A percentile compares a stretch with the other conserved stretches of the same genome.
phyloP scores from a whole-genome alignment of 2,888 invertebrate species.

The Mechanitis messenoides region DNA sequence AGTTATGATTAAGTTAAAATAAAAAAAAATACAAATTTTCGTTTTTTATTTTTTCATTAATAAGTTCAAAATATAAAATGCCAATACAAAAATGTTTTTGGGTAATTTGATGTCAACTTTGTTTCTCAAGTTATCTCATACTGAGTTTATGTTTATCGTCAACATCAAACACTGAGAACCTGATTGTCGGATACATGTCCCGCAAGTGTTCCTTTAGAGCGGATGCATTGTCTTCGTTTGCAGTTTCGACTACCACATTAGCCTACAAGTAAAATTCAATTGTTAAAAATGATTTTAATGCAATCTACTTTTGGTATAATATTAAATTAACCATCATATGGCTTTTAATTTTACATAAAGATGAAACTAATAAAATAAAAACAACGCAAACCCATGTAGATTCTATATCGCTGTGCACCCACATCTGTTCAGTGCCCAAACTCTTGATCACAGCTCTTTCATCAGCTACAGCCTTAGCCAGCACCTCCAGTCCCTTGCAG shows the following conservation, averaged over 20 bases:
- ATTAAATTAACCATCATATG: too few relatives aligned
- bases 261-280: conserved; percentile 43
- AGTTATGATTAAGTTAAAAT: conserved; percentile 68
- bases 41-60: conserved; percentile 22
- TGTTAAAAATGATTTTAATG: too few relatives aligned
- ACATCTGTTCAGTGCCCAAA: conserved; percentile 65
- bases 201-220: conserved; percentile 55
- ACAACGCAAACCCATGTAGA: conserved; percentile 56
- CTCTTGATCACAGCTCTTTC: conserved; percentile 61
- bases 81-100: background rate
- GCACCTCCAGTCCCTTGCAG: conserved; percentile 83
- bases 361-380: conserved; percentile 7
- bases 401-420: conserved; percentile 61
- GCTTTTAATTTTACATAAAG: too few relatives aligned
- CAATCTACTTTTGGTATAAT: too few relatives aligned
- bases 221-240: conserved; percentile 56
- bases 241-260: conserved; percentile 65
- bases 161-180: conserved; percentile 51
- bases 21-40: conserved; percentile 48
- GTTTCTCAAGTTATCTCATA: conserved; percentile 30
- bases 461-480: conserved; percentile 62
- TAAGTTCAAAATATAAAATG: conserved; percentile 22
- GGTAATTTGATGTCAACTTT: background rate
- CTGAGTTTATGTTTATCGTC: conserved; percentile 47
- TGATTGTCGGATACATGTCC: conserved; percentile 52